Conservation (phyloP, 2,888 invertebrate genomes). For the Cataglyphis cursor region DNA sequence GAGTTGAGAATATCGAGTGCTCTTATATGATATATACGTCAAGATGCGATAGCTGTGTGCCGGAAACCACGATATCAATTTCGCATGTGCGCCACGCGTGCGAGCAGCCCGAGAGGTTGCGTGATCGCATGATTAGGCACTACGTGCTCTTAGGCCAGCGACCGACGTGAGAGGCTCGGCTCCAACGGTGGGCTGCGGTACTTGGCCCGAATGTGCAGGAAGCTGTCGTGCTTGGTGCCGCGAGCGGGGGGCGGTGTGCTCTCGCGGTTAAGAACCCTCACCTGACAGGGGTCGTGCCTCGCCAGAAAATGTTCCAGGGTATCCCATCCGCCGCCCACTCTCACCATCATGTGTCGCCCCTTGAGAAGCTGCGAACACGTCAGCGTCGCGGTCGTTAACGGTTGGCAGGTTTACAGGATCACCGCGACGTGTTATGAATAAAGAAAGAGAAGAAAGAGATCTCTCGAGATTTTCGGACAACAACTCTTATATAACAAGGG, state of each 20-base stretch:
- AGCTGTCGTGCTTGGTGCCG: conserved; percentile 87
- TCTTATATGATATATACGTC: not conserved
- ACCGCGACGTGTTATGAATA: conserved; percentile 7
- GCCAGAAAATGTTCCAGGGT: conserved; percentile 96
- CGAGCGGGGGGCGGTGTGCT: conserved; percentile 86
- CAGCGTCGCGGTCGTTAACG: conserved; percentile 59
- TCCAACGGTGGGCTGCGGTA: conserved; percentile 91
- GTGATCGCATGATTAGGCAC: conserved; percentile 76
- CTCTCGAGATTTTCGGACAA: not conserved
- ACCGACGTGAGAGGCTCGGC: conserved; percentile 85
- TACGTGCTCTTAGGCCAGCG: conserved; percentile 80
- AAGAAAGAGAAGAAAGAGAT: not conserved
- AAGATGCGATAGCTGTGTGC: conserved; percentile 4
- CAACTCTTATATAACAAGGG: not conserved
- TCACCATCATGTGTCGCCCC: conserved; percentile 98
- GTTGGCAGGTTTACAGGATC: conserved; percentile 11
- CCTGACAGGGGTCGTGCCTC: conserved; percentile 95
- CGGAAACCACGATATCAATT: conserved; percentile 6
- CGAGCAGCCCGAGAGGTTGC: conserved; percentile 46
- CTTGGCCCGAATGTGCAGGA: conserved; percentile 92
- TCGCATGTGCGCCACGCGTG: conserved; percentile 44
- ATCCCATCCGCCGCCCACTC: conserved; percentile 98
- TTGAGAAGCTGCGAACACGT: conserved; percentile 91
- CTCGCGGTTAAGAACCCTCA: conserved; percentile 87
- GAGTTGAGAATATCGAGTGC: not conserved